Evolutionary conservation across 2,888 invertebrate species (phyloP).

Genomic region (Timema podura): DNA sequence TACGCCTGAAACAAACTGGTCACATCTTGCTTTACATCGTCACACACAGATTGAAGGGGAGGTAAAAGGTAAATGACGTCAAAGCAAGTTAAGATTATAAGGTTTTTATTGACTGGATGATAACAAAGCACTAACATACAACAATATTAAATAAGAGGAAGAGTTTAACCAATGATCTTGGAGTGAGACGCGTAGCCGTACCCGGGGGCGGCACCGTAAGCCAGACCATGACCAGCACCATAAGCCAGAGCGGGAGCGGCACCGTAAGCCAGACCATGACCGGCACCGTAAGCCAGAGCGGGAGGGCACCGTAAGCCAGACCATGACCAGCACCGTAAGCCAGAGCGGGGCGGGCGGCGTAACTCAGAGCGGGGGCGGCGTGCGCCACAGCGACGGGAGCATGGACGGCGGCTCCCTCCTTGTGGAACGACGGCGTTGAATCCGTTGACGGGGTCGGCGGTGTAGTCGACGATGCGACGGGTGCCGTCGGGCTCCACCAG

Average conservation of each 20-base stretch:
- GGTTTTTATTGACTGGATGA: too few species aligned
- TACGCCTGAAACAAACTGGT: too few species aligned
- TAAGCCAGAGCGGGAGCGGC: not conserved
- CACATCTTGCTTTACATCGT: too few species aligned
- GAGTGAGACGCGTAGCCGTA: slow-evolving; percentile 9
- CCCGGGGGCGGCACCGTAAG: slow-evolving; percentile 15
- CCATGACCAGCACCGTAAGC: not conserved
- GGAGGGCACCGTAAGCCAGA: too few species aligned
- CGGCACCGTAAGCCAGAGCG: slow-evolving; percentile 18
- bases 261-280: not conserved
- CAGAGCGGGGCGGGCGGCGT: not conserved
- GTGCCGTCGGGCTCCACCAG: slow-evolving; percentile 55
- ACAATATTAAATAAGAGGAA: too few species aligned
- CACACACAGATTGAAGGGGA: too few species aligned
- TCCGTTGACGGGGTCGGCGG: slow-evolving; percentile 55
- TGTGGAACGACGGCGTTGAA: slow-evolving; percentile 56
- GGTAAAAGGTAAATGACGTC: too few species aligned
- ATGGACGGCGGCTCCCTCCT: not conserved
- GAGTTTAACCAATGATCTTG: too few species aligned
- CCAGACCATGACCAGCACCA: slow-evolving; percentile 6
- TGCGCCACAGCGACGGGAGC: slow-evolving; percentile 21
- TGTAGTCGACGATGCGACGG: slow-evolving; percentile 53
- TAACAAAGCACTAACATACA: too few species aligned
- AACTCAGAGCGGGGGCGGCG: slow-evolving; percentile 23
- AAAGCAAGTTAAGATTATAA: too few species aligned